Evolutionary conservation across 2,797 vertebrate genomes (phyloP).

Genomic region (Simalia tracyae): DNA sequence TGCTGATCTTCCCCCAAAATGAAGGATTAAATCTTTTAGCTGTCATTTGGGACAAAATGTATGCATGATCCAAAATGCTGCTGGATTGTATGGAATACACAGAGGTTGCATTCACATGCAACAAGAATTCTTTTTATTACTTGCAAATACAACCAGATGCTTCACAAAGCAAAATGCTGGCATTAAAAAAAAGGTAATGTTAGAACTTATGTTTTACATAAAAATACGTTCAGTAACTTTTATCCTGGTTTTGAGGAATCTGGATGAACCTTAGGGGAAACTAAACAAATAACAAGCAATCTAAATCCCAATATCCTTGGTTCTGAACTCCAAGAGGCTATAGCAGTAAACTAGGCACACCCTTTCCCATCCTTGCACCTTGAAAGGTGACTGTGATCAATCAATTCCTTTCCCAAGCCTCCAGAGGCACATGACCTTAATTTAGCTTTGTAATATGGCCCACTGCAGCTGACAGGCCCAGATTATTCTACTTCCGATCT

Average conservation of each 20-base stretch:
- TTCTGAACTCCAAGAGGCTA: not conserved
- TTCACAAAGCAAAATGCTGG: not conserved
- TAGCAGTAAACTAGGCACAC: not conserved
- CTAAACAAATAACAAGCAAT: not conserved
- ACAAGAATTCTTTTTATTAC: not conserved
- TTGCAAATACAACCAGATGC: not conserved
- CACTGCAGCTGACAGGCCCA: slow-evolving; percentile 66
- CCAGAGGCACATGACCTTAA: not conserved
- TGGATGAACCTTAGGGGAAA: not conserved
- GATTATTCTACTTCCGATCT: slow-evolving; percentile 69
- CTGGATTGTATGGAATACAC: not conserved
- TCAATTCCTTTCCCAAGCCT: slow-evolving; percentile 49
- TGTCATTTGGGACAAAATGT: not conserved
- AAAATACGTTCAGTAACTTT: not conserved
- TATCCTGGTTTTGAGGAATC: not conserved
- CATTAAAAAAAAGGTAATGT: not conserved
- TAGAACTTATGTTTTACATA: not conserved
- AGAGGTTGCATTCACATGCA: not conserved
- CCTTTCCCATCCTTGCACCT: slow-evolving; percentile 41
- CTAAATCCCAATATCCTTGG: no score
- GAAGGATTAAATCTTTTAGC: slow-evolving; percentile 60
- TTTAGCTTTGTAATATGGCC: slow-evolving; percentile 70
- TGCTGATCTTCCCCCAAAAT: slow-evolving; percentile 47
- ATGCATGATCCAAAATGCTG: slow-evolving; percentile 29
- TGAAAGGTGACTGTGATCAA: slow-evolving; percentile 65